Base-by-base conservation (phyloP, 2,888 invertebrate species). In the Leptopilina syphax region DNA sequence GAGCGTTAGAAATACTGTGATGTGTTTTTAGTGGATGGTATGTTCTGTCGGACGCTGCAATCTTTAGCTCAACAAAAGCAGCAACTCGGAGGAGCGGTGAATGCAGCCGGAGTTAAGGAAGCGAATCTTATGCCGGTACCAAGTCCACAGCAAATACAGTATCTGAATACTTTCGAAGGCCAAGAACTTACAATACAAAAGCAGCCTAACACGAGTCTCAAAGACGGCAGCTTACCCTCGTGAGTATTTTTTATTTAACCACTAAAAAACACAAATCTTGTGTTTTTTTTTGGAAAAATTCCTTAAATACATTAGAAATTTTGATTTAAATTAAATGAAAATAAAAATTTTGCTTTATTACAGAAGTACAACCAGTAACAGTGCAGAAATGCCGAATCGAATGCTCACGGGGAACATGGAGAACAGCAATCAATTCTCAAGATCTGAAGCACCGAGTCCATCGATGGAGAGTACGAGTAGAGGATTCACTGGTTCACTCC, bases 101-200 rank as follows among this genome's bases (percentile, higher is more conserved):
- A 90, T 82, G 86, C 91, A 76, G 85, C 92, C 70, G 92, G 92
- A 81, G 94, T 94, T 81, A 96, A 97, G 93, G 97, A 97, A 92
- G 96, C 97, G 78, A 98, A 97, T 92, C 94, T 98, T 90, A 97
- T 98, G 96, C 98, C 98, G 84, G 98, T 98, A 88, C 98, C 98
- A 85, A 98, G 98, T 84, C 98, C 98, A 80, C 98, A 98, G 93
- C 98, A 98, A 94, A 98, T 98, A 91, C 97, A 97, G 87, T 98
- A 98, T 94, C 95, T 98, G 90, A 98, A 97, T 94, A 96, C 97
- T 87, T 98, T 98, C 92, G 98, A 98, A 94, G 98, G 98, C 83
- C 98, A 98, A 94, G 98, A 98, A 93, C 93, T 98, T 90, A 98
- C 98, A 87, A 98, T 98, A 93, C 98, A 98, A 91, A 98, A 98